phyloP scores from a whole-genome alignment of 2,797 vertebrate genomes.

The Gallinago stenura region DNA sequence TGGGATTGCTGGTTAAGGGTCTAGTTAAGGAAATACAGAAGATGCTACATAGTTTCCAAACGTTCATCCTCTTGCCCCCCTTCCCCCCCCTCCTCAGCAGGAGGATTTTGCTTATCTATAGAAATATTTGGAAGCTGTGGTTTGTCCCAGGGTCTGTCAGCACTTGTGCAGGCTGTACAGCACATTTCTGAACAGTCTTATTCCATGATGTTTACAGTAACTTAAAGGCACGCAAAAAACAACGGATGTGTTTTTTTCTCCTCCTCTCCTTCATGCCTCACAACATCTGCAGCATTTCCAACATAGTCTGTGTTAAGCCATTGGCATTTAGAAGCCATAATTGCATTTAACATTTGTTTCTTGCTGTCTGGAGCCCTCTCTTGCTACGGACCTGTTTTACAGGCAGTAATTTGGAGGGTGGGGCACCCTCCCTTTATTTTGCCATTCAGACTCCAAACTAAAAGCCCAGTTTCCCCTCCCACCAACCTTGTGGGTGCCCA shows the following conservation, averaged over 20 bases:
- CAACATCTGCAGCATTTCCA: constrained; percentile 30
- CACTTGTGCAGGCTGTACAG: neutral
- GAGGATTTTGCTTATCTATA: neutral
- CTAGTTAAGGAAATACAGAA: neutral
- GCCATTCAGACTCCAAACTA: neutral
- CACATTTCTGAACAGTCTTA: neutral
- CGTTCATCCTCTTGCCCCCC: neutral
- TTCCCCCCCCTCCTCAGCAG: too few relatives aligned
- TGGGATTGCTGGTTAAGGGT: neutral
- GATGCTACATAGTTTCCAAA: neutral
- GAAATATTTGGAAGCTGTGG: neutral
- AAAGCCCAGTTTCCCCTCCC: neutral
- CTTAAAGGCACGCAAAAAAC: neutral
- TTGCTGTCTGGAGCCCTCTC: neutral
- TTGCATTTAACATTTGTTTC: neutral
- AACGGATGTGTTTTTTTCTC: neutral
- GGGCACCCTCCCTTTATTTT: neutral
- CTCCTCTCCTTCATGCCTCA: neutral
- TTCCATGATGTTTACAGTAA: neutral
- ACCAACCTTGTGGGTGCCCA: neutral
- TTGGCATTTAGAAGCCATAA: neutral
- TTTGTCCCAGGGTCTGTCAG: neutral
- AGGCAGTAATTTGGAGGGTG: constrained; percentile 41
- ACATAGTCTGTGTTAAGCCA: neutral
- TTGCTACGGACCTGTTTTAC: neutral